Evolutionary conservation across 2,797 vertebrate species (phyloP).

Genomic region (Rhabdophis nuchalis): DNA sequence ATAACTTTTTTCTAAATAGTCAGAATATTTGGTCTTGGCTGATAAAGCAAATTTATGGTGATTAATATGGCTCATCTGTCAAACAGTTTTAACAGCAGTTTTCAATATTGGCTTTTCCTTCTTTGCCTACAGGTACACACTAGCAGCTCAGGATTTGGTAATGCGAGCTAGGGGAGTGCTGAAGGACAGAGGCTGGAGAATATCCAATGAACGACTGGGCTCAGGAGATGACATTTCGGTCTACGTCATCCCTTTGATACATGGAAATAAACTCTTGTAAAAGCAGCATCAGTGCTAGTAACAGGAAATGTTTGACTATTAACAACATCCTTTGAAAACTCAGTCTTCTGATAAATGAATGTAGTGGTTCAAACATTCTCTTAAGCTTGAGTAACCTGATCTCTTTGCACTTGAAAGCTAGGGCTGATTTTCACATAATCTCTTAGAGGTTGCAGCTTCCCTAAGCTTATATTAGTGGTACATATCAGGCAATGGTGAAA

Average conservation of each 20-base stretch:
- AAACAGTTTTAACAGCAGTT: neutral
- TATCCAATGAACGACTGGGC: conserved; percentile 89
- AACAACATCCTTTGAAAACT: conserved; percentile 44
- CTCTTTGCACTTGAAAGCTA: conserved; percentile 48
- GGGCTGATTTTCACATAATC: conserved; percentile 58
- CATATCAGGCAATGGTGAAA: conserved; percentile 42
- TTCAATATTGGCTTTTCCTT: neutral
- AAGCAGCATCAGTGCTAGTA: conserved; percentile 18
- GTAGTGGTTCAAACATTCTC: conserved; percentile 46
- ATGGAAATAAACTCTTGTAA: conserved; percentile 82
- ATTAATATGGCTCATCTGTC: neutral
- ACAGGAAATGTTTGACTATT: conserved; percentile 12
- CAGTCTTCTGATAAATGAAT: conserved; percentile 32
- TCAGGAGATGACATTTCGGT: conserved; percentile 98
- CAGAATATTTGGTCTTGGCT: neutral
- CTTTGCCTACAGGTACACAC: conserved; percentile 82
- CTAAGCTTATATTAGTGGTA: conserved; percentile 65
- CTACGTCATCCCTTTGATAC: conserved; percentile 91
- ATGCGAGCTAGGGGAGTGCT: conserved; percentile 92
- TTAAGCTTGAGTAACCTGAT: conserved; percentile 52
- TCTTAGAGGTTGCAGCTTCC: conserved; percentile 56
- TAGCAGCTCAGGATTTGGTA: conserved; percentile 94
- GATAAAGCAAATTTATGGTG: neutral
- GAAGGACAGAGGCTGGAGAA: conserved; percentile 95
- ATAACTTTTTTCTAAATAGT: neutral